Base-by-base conservation (phyloP, 2,797 vertebrate species). In the Centroberyx gerrardi region DNA sequence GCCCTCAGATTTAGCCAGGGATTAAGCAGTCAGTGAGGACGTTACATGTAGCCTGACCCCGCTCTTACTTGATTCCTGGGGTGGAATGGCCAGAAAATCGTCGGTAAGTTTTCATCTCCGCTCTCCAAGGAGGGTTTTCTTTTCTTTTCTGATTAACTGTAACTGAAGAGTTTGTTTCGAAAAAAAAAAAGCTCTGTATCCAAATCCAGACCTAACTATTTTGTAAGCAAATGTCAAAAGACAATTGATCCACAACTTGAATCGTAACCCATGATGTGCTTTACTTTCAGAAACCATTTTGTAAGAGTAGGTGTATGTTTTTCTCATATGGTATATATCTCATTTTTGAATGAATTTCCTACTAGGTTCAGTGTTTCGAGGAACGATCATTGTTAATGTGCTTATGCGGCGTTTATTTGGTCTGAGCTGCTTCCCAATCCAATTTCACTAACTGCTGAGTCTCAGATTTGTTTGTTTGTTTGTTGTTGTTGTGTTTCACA, bases 81-180 rank as follows among this genome's bases (percentile, higher is more conserved):
- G 74, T 81, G 62, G 71, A 67, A 97, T 96, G 96, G 94, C 93
- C 56, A 96, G 93, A 89, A 96, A 94, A 80, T 94, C 87, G 51
- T 88, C 72, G 93, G 96, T 97, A 91, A 96, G 95, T 90, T 40
- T 51, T 63, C 48, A 52, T 63, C 5, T 53, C 38, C 54, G 31
- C 22, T 49, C 28, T 13, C 10, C 18, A 8, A 46, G 5, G 0
- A 10, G 28, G 2, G 28, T 12, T 38, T 22, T 22, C 22, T 27
- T 62, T 38, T 7, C 10, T 63, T 54, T 12, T 28, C 51, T 42
- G 14, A n/a, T 22, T 17, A 22, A 0, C 2, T 5, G 8, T 65
- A 6, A 17, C 3, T 46, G 46, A 44, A 15, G 10, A 44, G 17
- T 48, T 48, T 15, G 8, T 10, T 44, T 44, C 3, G 13, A 22